These are phyloP conservation scores for Oreocharis arfaki DNA, from an alignment of 2,113 vertebrate species.

Conservation along the genomic window DNA sequence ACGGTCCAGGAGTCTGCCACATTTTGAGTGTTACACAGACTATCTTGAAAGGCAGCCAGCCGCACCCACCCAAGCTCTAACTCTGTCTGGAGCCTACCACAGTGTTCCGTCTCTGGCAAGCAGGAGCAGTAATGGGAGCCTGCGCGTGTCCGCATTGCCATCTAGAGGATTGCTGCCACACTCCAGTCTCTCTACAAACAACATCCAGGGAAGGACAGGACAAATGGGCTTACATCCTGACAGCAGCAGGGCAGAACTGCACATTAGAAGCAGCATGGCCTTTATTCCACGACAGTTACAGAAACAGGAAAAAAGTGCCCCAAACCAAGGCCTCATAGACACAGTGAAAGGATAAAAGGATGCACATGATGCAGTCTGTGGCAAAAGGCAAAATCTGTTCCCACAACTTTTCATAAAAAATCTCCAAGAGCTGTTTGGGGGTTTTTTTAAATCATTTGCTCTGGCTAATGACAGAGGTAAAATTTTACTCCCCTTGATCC, in stretches of 20 bases:
- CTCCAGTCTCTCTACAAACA: background rate
- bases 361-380: background rate
- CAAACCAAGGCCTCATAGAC: background rate
- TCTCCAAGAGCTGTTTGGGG: background rate
- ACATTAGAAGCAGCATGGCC: background rate
- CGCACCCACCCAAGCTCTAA: background rate
- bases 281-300: background rate
- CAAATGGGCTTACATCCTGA: background rate
- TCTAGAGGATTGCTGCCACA: conserved; percentile 29
- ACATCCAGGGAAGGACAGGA: background rate
- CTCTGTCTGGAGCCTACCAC: conserved; percentile 13
- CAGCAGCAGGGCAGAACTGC: background rate
- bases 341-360: background rate
- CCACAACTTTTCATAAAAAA: background rate
- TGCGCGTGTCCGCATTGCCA: background rate
- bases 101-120: background rate
- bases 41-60: background rate
- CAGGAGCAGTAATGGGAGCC: background rate
- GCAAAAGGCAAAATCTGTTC: background rate
- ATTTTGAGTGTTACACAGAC: background rate
- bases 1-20: background rate
- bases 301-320: background rate
- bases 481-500: background rate
- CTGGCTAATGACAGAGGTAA: background rate
- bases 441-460: background rate